These are phyloP conservation scores for Apostichopus leukothele DNA, from an alignment of 53 echinoderm and acorn worm genomes.

Conservation along the genomic window DNA sequence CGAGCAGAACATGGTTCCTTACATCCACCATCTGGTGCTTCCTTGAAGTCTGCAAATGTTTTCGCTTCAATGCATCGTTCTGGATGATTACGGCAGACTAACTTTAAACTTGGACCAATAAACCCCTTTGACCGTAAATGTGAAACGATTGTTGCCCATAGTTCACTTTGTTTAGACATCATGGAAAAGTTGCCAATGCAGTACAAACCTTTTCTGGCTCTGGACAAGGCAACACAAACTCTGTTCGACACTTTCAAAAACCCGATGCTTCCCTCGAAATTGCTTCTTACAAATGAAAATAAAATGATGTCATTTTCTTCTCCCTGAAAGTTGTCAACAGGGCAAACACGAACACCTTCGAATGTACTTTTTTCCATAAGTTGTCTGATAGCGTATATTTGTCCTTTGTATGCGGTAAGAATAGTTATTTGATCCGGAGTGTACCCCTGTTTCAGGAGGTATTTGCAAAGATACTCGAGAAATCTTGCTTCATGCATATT, in stretches of 20 bases:
- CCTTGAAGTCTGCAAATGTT: constrained; percentile 59
- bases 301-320: constrained; percentile 94
- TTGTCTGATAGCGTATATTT: constrained; percentile 58
- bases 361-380: constrained; percentile 52
- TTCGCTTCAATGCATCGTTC: constrained; percentile 48
- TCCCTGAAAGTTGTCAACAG: constrained; percentile 89
- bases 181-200: constrained; percentile 84
- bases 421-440: constrained; percentile 73
- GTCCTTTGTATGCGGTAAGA: constrained; percentile 77
- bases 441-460: constrained; percentile 84
- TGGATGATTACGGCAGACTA: constrained; percentile 73
- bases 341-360: constrained; percentile 62
- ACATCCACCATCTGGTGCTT: constrained; percentile 79
- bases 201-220: constrained; percentile 79
- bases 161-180: constrained; percentile 52
- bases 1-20: constrained; percentile 50
- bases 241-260: constrained; percentile 81
- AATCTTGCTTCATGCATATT: constrained; percentile 78
- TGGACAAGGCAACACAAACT: constrained; percentile 86
- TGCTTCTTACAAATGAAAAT: constrained; percentile 86
- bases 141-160: constrained; percentile 78
- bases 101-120: constrained; percentile 49
- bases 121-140: constrained; percentile 34
- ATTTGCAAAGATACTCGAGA: constrained; percentile 63
- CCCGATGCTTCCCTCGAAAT: constrained; percentile 78